Evolutionary conservation across 2,888 invertebrate species (phyloP).

Genomic region (Plebejus anna): DNA sequence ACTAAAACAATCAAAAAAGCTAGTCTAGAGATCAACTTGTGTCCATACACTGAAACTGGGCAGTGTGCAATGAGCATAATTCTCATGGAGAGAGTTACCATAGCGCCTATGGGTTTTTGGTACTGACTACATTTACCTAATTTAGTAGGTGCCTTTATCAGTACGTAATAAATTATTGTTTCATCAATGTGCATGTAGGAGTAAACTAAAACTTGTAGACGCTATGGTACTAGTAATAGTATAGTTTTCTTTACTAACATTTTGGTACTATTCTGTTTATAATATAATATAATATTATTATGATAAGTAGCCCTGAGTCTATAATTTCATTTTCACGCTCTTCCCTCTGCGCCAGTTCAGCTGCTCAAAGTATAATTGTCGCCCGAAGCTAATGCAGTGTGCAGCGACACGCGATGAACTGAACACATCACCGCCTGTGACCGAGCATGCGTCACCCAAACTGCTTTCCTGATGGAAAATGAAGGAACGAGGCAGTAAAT

Average conservation of each 20-base stretch:
- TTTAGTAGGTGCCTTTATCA: no score
- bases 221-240: no score
- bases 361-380: constrained; percentile 32
- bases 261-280: not conserved
- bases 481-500: not conserved
- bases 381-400: constrained; percentile 55
- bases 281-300: not conserved
- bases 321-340: not conserved
- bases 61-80: no score
- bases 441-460: constrained; percentile 57
- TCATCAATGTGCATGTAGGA: no score
- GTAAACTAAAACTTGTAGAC: no score
- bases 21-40: no score
- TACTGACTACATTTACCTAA: no score
- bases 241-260: not conserved
- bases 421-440: constrained; percentile 53
- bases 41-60: no score
- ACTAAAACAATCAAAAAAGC: no score
- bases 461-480: constrained; percentile 8
- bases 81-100: no score
- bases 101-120: no score
- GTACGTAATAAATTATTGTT: no score
- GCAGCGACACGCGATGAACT: constrained; percentile 54
- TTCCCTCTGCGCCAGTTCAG: not conserved
- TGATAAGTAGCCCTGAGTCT: not conserved